Conservation (phyloP, 2,797 vertebrate genomes). For the Syndactyla subalaris region DNA sequence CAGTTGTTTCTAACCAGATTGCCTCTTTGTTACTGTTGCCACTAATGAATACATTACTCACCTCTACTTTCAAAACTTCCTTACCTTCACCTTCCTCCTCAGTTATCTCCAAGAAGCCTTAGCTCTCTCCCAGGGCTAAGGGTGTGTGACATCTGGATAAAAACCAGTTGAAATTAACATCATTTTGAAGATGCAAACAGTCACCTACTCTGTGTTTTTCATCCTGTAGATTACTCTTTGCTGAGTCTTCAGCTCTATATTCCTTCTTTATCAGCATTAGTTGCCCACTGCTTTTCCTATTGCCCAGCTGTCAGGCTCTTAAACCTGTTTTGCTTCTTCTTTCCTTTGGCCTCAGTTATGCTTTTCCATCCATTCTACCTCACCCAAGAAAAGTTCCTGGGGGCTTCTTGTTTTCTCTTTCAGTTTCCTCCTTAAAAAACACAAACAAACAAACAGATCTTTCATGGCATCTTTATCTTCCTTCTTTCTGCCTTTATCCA, state of each 20-base stretch:
- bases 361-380: not conserved
- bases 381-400: not conserved
- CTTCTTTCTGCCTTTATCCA: not conserved
- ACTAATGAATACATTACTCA: not conserved
- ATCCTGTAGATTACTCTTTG: not conserved
- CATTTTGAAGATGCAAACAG: not conserved
- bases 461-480: not conserved
- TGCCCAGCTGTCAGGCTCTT: not conserved
- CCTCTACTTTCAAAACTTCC: not conserved
- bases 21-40: not conserved
- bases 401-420: not conserved
- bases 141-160: not conserved
- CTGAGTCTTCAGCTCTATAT: not conserved
- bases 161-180: not conserved
- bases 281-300: not conserved
- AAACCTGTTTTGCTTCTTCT: not conserved
- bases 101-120: not conserved
- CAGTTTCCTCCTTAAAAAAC: not conserved
- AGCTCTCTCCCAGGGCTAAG: not conserved
- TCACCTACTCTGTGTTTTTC: not conserved
- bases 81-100: not conserved
- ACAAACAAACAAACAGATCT: too few relatives aligned
- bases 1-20: not conserved
- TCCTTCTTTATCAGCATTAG: not conserved
- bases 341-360: not conserved